Evolutionary conservation across 2,888 invertebrate species (phyloP).

Genomic region (Eristalis tenax): DNA sequence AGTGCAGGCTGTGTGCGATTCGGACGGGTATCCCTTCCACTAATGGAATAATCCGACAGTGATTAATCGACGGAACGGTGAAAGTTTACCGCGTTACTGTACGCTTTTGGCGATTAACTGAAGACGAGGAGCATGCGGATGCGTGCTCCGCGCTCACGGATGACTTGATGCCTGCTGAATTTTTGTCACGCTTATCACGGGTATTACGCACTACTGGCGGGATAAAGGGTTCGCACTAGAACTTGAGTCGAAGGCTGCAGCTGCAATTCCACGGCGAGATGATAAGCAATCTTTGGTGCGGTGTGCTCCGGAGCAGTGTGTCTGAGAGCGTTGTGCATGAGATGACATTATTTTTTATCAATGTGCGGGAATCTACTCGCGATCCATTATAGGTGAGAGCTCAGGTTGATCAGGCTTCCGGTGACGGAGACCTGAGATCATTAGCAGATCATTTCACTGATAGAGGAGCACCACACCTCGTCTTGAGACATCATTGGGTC

Average conservation of each 20-base stretch:
- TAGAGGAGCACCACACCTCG: too few species aligned
- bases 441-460: too few species aligned
- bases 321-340: neutral
- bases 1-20: constrained; percentile 1
- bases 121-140: neutral
- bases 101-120: neutral
- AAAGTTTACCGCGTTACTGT: constrained; percentile 4
- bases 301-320: neutral
- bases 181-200: neutral
- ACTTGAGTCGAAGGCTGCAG: neutral
- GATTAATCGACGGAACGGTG: constrained; percentile 23
- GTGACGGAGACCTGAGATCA: too few species aligned
- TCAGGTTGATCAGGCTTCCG: too few species aligned
- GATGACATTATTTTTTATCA: neutral
- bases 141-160: neutral
- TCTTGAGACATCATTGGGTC: too few species aligned
- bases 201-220: neutral
- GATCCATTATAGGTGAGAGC: neutral
- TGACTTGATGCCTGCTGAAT: neutral
- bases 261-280: neutral
- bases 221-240: neutral
- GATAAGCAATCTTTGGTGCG: neutral
- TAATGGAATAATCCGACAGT: constrained; percentile 41
- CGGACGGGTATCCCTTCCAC: neutral
- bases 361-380: neutral